phyloP scores from a whole-genome alignment of 2,888 invertebrate species.

The Ganaspis brasiliensis region DNA sequence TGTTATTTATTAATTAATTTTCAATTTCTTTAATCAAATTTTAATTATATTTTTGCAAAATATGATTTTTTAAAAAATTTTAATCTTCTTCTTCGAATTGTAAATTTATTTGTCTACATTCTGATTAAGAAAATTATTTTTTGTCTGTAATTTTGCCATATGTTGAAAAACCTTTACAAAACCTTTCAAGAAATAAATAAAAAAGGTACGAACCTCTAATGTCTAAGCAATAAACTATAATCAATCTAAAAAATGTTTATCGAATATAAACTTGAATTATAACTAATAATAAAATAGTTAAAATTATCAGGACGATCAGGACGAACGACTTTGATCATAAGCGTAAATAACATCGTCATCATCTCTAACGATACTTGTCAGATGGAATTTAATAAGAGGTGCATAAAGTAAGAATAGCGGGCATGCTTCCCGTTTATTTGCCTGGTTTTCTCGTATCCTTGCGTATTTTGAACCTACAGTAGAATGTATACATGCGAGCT shows the following conservation, averaged over 20 bases:
- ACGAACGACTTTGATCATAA: background rate
- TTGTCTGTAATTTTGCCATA: no score
- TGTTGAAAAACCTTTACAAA: no score
- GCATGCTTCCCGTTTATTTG: constrained; percentile 66
- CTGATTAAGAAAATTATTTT: no score
- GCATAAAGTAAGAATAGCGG: constrained; percentile 65
- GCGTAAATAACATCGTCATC: constrained; percentile 57
- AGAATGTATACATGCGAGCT: constrained; percentile 54
- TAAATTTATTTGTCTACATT: no score
- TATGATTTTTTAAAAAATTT: no score
- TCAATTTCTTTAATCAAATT: no score
- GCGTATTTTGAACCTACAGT: constrained; percentile 16
- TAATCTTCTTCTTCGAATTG: no score
- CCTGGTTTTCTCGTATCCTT: constrained; percentile 56
- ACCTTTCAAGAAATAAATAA: no score
- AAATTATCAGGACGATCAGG: background rate
- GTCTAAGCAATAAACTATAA: no score
- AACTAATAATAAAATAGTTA: constrained; percentile 43
- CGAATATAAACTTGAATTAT: constrained; percentile 44
- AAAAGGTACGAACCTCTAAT: no score
- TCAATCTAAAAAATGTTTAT: constrained; percentile 48
- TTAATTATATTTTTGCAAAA: no score
- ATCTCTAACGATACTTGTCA: constrained; percentile 68
- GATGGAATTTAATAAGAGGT: constrained; percentile 74
- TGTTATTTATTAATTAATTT: no score